phyloP scores from a whole-genome alignment of 2,113 vertebrate genomes.

The Crotalus horridus region DNA sequence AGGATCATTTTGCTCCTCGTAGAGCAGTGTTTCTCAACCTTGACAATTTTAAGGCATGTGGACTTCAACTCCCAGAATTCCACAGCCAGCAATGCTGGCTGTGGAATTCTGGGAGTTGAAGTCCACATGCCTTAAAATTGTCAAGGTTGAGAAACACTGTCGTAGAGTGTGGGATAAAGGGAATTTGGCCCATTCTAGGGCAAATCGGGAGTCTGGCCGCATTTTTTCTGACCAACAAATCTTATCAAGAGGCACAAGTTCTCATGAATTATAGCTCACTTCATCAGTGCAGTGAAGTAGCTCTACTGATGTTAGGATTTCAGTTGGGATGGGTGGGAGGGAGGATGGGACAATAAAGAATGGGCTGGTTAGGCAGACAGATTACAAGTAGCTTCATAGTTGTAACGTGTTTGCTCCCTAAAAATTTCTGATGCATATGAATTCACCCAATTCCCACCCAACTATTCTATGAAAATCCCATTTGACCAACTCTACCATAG shows the following conservation, averaged over 20 bases:
- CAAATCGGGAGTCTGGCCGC: neutral
- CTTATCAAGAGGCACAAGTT: neutral
- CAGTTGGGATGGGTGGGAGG: neutral
- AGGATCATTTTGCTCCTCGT: neutral
- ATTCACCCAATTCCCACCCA: neutral
- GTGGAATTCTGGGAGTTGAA: no score
- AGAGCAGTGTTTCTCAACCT: no score
- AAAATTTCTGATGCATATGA: neutral
- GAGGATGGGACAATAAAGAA: neutral
- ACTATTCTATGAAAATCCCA: neutral
- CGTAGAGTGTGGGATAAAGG: neutral
- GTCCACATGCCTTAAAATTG: no score
- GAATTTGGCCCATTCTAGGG: neutral
- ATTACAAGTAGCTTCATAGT: neutral
- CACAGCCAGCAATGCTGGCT: no score
- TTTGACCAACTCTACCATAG: neutral
- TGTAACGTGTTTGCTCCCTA: neutral
- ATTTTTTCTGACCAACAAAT: neutral
- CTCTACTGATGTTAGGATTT: neutral
- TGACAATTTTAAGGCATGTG: no score
- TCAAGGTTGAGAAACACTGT: no score
- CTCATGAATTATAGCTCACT: neutral
- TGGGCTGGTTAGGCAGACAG: neutral
- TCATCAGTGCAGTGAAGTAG: neutral
- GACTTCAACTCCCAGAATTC: no score